phyloP scores from a whole-genome alignment of 2,113 vertebrate genomes.

The Xiphophorus hellerii region DNA sequence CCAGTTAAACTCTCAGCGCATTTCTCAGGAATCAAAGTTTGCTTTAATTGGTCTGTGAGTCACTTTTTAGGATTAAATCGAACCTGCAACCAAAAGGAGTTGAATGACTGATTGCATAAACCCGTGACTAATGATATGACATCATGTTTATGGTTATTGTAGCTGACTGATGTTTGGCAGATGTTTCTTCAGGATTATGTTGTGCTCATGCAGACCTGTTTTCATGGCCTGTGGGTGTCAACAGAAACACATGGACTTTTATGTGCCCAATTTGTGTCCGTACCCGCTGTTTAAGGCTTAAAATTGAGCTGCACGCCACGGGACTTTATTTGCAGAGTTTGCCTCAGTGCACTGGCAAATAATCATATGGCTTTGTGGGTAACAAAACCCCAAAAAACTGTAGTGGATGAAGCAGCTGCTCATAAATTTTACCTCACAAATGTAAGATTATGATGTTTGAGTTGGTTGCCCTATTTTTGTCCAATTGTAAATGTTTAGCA shows the following conservation, averaged over 20 bases:
- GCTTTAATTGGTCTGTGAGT: slow-evolving; percentile 11
- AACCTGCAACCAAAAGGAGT: not conserved
- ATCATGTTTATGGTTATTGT: slow-evolving; percentile 13
- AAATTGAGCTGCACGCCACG: not conserved
- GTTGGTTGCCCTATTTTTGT: not conserved
- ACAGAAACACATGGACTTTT: slow-evolving; percentile 2
- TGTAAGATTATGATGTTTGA: not conserved
- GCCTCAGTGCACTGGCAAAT: slow-evolving; percentile 7
- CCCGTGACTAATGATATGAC: slow-evolving; percentile 15
- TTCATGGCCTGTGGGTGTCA: slow-evolving; percentile 10
- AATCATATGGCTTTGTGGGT: not conserved
- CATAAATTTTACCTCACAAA: slow-evolving; percentile 6
- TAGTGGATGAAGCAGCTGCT: not conserved
- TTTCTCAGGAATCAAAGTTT: not conserved
- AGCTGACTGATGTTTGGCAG: slow-evolving; percentile 8
- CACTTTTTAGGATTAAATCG: slow-evolving; percentile 1
- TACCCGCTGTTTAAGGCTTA: slow-evolving; percentile 5
- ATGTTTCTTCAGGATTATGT: slow-evolving; percentile 7
- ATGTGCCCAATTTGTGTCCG: slow-evolving; percentile 5
- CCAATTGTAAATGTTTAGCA: not conserved
- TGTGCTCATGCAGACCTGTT: slow-evolving; percentile 9
- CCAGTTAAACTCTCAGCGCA: not conserved
- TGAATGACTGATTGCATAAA: slow-evolving; percentile 10
- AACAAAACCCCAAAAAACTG: slow-evolving; percentile 1
- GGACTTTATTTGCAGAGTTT: not conserved